Base-by-base conservation (phyloP, 1,140 invertebrate species). In the Drosophila hydei region DNA sequence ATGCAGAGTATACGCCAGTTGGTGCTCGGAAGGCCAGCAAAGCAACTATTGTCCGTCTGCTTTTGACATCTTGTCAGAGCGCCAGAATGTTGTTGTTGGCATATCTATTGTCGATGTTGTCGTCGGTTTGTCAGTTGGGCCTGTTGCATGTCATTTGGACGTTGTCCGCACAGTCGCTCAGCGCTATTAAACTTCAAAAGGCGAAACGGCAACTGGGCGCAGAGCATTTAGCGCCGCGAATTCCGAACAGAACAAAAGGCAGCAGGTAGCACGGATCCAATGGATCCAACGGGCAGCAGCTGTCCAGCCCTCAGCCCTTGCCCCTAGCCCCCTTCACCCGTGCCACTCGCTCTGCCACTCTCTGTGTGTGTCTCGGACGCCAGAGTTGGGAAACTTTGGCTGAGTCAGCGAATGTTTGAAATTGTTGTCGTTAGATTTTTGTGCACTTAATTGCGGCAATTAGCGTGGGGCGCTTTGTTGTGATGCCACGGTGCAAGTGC, bases 401-500 rank as follows among this genome's bases (percentile, higher is more conserved):
- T 69, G 59, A 73, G 38, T 54, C 70, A 52, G 36, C 52, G 45
- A 63, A 80, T 79, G 63, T 54, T 48, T 38, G 14, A 42, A 48
- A 88, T 80, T 65, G 48, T 81, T 88, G 75, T 88, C 83, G 77
- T 87, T 87, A 87, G 81, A 87, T 80, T 85, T 87, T 81, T 81
- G 70, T 77, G 67, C 74, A 65, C 71, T 87, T 87, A 87, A 87
- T 88, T 87, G 83, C 81, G 74, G 81, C 81, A 87, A 87, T 87
- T 87, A 87, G 75, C 83, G 81, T 87, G 81, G 81, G 81, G 77
- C 83, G 71, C 81, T 87, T 87, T 87, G 81, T 87, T 81, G 81
- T 87, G 81, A 88, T 88, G 83, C 70, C 81, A 88, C 83, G 71
- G 45, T 87, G 83, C 70, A 65, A 77, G 71, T 75, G 70, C 62